Conservation (phyloP, 2,888 invertebrate species). For the Clunio marinus region DNA sequence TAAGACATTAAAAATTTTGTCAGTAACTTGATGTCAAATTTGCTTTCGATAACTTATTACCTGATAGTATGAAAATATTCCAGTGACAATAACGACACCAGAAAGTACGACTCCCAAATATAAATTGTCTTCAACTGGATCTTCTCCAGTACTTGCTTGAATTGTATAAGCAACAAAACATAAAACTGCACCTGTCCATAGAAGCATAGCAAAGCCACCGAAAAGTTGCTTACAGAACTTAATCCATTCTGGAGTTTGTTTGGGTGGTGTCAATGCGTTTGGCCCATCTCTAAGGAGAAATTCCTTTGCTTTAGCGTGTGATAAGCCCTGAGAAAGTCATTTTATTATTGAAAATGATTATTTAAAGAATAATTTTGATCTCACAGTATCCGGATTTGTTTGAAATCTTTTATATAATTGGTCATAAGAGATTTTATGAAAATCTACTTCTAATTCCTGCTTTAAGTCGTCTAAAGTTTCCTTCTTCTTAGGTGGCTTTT, state of each 20-base stretch:
- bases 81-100: conserved; percentile 95
- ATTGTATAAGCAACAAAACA: conserved; percentile 97
- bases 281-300: conserved; percentile 93
- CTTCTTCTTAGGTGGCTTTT: conserved; percentile 59
- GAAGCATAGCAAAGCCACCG: conserved; percentile 91
- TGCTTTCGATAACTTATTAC: no score
- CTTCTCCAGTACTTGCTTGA: conserved; percentile 89
- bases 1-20: no score
- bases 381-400: conserved; percentile 92
- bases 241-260: conserved; percentile 98
- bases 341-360: no score
- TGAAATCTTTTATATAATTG: conserved; percentile 96
- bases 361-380: conserved; percentile 29
- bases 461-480: conserved; percentile 97
- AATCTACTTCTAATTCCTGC: conserved; percentile 99
- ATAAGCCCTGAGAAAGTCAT: conserved; percentile 79
- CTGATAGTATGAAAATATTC: conserved; percentile 98
- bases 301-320: conserved; percentile 94
- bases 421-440: conserved; percentile 95
- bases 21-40: not conserved
- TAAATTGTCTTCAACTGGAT: conserved; percentile 93
- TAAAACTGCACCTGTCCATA: conserved; percentile 96
- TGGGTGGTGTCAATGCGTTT: conserved; percentile 93
- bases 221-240: conserved; percentile 99
- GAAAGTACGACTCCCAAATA: conserved; percentile 94